Conservation (phyloP, 2,113 vertebrate species). For the Anhinga anhinga region DNA sequence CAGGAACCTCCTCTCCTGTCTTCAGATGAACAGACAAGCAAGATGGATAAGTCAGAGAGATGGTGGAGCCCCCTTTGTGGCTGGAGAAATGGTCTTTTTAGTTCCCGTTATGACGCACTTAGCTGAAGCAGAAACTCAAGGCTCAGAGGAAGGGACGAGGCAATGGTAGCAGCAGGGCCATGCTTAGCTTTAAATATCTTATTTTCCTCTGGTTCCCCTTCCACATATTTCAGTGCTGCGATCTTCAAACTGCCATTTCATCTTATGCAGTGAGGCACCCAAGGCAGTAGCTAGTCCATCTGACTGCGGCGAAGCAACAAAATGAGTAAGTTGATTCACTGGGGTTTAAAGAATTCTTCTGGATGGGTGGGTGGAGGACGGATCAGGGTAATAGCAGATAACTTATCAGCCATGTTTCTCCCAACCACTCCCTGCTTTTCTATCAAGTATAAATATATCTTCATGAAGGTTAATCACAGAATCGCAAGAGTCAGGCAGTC, state of each 20-base stretch:
- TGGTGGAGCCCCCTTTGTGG: not conserved
- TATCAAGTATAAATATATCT: not conserved
- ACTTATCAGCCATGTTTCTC: not conserved
- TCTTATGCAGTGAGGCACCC: not conserved
- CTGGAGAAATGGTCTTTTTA: not conserved
- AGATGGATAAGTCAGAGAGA: not conserved
- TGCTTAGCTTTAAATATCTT: not conserved
- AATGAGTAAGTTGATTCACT: not conserved
- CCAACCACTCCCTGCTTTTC: not conserved
- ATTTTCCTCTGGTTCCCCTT: not conserved
- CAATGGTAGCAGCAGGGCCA: not conserved
- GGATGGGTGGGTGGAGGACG: not conserved
- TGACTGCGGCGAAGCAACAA: not conserved
- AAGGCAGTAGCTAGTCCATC: not conserved
- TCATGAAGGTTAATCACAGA: not conserved
- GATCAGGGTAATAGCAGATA: not conserved
- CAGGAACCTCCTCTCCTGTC: not conserved
- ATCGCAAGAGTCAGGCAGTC: not conserved
- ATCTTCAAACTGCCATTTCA: slow-evolving; percentile 29
- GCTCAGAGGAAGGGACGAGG: not conserved
- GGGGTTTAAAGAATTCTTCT: not conserved
- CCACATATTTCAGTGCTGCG: not conserved
- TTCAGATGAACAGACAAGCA: not conserved
- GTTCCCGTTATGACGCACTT: not conserved
- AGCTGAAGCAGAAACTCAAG: not conserved